Conservation (phyloP, 2,797 vertebrate genomes). For the Ciconia nigra region DNA sequence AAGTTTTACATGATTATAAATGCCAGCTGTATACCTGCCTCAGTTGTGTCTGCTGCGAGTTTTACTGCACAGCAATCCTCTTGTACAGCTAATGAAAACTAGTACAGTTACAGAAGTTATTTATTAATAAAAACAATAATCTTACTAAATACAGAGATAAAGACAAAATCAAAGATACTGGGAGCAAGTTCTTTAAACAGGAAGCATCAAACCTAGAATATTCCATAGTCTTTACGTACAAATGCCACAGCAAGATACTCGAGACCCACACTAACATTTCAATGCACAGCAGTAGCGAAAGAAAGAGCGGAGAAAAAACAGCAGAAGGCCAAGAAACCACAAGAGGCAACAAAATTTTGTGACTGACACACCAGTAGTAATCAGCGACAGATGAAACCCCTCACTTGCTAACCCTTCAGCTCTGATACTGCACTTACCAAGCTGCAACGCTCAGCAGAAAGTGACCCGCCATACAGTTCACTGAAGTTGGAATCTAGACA, state of each 20-base stretch:
- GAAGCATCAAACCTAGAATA: background rate
- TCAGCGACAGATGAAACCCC: background rate
- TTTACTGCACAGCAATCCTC: background rate
- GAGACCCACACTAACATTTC: background rate
- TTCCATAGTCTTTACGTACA: background rate
- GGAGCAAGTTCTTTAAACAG: background rate
- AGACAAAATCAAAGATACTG: background rate
- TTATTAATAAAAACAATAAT: background rate
- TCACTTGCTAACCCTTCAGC: background rate
- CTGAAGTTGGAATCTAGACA: conserved; percentile 39
- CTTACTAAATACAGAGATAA: background rate
- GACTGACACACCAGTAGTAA: background rate
- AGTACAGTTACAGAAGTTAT: background rate
- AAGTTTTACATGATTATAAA: background rate
- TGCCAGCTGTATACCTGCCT: background rate
- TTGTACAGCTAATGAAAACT: background rate
- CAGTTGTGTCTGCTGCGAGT: background rate
- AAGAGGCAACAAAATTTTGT: background rate
- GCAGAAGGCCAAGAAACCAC: background rate
- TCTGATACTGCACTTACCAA: background rate
- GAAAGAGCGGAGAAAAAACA: background rate
- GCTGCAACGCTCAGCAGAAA: background rate
- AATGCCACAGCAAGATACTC: background rate
- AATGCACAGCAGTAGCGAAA: background rate
- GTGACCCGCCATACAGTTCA: conserved; percentile 24